Evolutionary conservation across 2,888 invertebrate species (phyloP), one percentile per base, ranked within the genome.

Genomic region (Xestia sexstrigata): DNA sequence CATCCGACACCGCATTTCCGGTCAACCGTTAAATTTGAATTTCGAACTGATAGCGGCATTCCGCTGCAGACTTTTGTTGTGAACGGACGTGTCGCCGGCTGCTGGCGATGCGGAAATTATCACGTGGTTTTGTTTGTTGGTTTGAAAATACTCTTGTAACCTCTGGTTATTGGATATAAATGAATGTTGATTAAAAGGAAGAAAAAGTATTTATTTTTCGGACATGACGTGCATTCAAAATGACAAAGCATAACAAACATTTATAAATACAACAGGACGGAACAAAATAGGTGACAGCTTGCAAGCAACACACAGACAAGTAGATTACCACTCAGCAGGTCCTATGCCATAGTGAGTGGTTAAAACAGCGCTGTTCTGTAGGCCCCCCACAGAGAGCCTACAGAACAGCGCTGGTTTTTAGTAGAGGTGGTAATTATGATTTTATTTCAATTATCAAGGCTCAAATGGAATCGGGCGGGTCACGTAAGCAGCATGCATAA

Each of bases 1-100:
- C 90, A 84, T 86, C 92, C 89, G 93, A 92, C 94, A 90, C 90
- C 92, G 91, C 93, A 93, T 94, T 94, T 95, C 96, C 96, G 95
- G 95, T 95, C 95, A 95, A 90, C 91, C 92, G 95, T 93, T 94
- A 94, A 95, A 96, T 96, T 96, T 95, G 95, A 95, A 96, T 95
- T 95, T 93, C 92, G 94, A 95, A 94, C 93, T 90, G 94, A 91
- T 95, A 95, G 90, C 94, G 91, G 70, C 94, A 95, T 88, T 95
- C 92, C 90, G 89, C 82, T 85, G 85, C 87, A 89, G 92, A 93
- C 94, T 94, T 93, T 93, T 93, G 95, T 94, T 92, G 91, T 23
- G 89, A 79, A 82, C 90, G 93, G 92, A 92, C 94, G 92, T 92
- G 93, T 91, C 90, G 90, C 79, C 89, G 84, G 88, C 74, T 23